Evolutionary conservation across 92 coral and sea anemone genomes (phyloP), one percentile per base, ranked within the genome.

Genomic region (Pocillopora grandis): DNA sequence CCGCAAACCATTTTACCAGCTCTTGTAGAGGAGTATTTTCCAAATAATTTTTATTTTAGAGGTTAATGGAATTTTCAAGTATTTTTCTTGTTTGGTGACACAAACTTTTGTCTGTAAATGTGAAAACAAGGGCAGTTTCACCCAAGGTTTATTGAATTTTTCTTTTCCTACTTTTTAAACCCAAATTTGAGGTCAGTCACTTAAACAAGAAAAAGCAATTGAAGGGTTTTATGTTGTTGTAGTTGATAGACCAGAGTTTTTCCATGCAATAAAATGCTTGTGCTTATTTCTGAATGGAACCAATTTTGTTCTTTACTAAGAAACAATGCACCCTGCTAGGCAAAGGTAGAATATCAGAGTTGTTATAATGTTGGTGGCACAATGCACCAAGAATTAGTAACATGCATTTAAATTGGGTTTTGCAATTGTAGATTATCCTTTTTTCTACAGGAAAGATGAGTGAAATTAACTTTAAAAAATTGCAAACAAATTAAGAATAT

Each of bases 11-110:
- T 61, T 82, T 48, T 62, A 71, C 86, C 71, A 52, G 78, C 73
- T 71, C 62, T 82, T 72, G 78, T 82, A 83, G 86, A 83, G 86
- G 86, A 83, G 86, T 83, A 83, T 83, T 73, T 71, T 14, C 72
- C 16, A 23, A 9, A 19, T 64, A 42, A 71, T 71, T 60, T 12
- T 52, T 68, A 33, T 70, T n/a, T 27, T 63, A 59, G 58, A 31
- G 66, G 5, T 79, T n/a, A 64, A 66, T 62, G n/a, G 20, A 7
- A 0, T 65, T 73, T 62, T 80, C 49, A 42, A 11, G 23, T 62
- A 63, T 63, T 62, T 73, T 72, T 49, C 85, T 70, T 61, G 37
- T 62, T 76, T 69, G 81, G 49, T 58, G 59, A 12, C 67, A 12
- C 56, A 42, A 21, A 23, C 16, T 49, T 73, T 18, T 5, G 5